These are phyloP conservation scores for Andricus quercusramuli DNA, from an alignment of 2,888 invertebrate genomes.

Conservation along the genomic window DNA sequence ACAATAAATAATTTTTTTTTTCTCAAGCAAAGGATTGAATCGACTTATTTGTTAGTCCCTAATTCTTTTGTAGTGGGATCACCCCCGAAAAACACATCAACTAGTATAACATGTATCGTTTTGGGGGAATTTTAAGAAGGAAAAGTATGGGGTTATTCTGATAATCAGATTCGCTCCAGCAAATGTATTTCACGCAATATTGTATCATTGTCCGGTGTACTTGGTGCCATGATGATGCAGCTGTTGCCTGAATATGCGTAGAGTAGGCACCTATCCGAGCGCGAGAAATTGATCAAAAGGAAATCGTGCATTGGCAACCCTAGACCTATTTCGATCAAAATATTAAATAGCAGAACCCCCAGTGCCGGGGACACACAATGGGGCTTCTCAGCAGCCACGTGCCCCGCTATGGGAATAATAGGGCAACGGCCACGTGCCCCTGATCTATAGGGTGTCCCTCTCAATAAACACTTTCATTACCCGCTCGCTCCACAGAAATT, in stretches of 20 bases:
- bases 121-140: background rate
- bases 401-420: conserved; percentile 29
- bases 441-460: conserved; percentile 22
- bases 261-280: conserved; percentile 7
- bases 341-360: conserved; percentile 31
- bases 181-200: conserved; percentile 37
- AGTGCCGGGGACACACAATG: conserved; percentile 2
- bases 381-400: conserved; percentile 26
- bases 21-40: background rate
- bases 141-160: conserved; percentile 1
- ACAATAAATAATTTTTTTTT: no score
- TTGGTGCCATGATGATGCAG: conserved; percentile 16
- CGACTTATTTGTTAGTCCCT: background rate
- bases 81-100: background rate
- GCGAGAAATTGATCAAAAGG: conserved; percentile 30
- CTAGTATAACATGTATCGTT: background rate
- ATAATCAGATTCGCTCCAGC: conserved; percentile 15
- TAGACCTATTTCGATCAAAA: conserved; percentile 36
- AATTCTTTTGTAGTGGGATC: background rate
- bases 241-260: conserved; percentile 14
- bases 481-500: background rate
- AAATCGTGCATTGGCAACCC: conserved; percentile 23
- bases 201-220: conserved; percentile 30
- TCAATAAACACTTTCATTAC: conserved; percentile 26
- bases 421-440: conserved; percentile 35